Evolutionary conservation across 64 coral and sea anemone species (phyloP), one percentile per base, ranked within the genome.

Genomic region (Porites lutea): DNA sequence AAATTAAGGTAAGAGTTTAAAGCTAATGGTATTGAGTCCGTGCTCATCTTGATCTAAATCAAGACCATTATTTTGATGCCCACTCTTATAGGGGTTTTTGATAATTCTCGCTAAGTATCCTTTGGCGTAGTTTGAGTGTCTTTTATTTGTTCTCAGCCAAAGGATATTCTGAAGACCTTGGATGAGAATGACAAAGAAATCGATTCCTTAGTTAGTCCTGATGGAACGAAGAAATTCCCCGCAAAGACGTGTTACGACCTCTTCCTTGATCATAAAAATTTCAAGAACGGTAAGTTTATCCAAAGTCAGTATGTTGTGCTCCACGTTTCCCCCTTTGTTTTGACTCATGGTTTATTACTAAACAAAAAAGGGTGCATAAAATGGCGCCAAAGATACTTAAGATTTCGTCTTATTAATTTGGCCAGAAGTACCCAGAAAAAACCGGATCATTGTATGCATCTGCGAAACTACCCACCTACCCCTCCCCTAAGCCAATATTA

Each of bases 201-300:
- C 10, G 83, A 93, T 10, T 18, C 11, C 13, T 6, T 87, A 3
- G 53, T 48, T 12, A 67, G 48, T 47, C 91, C 91, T 22, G 75
- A 83, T 71, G 91, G 91, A 8, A 87, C 74, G 9, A 74, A 52
- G 52, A 93, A 93, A 48, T 87, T 78, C 83, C 91, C 91, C n/a
- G 91, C 70, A 2, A 68, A 43, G 43, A 93, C 91, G 15, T 93
- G 91, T 59, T 54, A 72, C 20, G 91, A 93, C 65, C 63, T 93
- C 13, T 77, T 79, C 51, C 60, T 93, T 13, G 82, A 93, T 87
- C 82, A 93, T 59, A 62, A 63, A n/a, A 11, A 59, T 19, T 93
- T 69, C 14, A 72, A 44, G 72, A 87, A 48, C 48, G 91, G 91
- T 93, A 45, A 70, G 91, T 87, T 54, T 44, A 13, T 8, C 48